Evolutionary conservation across 2,797 vertebrate genomes (phyloP).

Genomic region (Crypturellus tataupa): DNA sequence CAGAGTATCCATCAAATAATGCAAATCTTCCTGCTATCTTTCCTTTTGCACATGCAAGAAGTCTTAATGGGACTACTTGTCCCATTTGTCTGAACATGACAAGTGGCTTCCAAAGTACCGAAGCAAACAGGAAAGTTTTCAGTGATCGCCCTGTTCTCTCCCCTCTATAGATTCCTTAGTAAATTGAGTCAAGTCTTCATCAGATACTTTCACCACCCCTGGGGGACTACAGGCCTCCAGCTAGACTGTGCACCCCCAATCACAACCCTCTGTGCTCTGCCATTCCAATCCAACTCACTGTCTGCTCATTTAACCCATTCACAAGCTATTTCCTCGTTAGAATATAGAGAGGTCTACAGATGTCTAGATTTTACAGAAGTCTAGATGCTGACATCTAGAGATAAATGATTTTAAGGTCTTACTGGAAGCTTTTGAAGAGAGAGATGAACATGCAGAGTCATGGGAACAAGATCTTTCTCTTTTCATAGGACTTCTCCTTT

Average conservation of each 20-base stretch:
- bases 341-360: not conserved
- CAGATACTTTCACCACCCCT: not conserved
- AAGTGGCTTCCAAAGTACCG: not conserved
- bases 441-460: conserved; percentile 79
- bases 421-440: conserved; percentile 83
- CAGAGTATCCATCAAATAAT: not conserved
- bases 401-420: conserved; percentile 53
- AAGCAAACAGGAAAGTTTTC: not conserved
- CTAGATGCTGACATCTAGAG: not conserved
- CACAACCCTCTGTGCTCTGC: not conserved
- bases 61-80: not conserved
- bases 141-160: not conserved
- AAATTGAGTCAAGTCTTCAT: not conserved
- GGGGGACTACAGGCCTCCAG: not conserved
- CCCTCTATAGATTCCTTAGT: not conserved
- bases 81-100: not conserved
- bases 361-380: too few relatives aligned
- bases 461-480: conserved; percentile 79
- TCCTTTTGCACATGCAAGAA: not conserved
- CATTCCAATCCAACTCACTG: not conserved
- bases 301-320: not conserved
- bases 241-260: not conserved
- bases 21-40: not conserved
- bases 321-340: not conserved
- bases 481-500: conserved; percentile 80